Percentiles rank a stretch among this genome's conserved stretches.
phyloP scores from a whole-genome alignment of 23 tunicate genomes.

The Oikopleura albicans region DNA sequence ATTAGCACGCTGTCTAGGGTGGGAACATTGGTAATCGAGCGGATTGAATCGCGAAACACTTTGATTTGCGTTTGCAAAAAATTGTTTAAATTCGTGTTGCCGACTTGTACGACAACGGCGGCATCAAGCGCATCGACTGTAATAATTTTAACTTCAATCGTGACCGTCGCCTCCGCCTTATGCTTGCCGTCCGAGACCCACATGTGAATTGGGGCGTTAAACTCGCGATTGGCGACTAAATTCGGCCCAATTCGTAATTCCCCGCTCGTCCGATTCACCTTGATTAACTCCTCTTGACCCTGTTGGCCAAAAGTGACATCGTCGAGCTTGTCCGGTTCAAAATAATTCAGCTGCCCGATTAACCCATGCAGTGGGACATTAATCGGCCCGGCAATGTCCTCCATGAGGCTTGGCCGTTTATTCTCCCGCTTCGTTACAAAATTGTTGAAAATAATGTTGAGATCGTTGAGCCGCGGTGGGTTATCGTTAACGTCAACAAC shows the following conservation, averaged over 20 bases:
- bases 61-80: not conserved
- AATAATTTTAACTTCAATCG: not conserved
- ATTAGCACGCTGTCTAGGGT: not conserved
- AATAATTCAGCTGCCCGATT: slow-evolving; percentile 5
- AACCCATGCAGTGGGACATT: not conserved
- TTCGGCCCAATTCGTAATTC: not conserved
- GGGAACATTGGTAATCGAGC: not conserved
- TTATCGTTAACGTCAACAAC: slow-evolving; percentile 88
- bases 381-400: not conserved
- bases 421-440: not conserved
- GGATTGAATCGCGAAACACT: not conserved
- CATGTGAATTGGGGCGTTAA: not conserved
- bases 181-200: not conserved
- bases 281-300: not conserved
- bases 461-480: slow-evolving; percentile 36
- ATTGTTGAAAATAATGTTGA: slow-evolving; percentile 76
- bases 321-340: not conserved
- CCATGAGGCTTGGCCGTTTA: not conserved
- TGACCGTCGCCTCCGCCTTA: not conserved
- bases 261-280: not conserved
- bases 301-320: not conserved
- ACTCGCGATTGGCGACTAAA: not conserved
- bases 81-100: not conserved
- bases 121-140: not conserved
- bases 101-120: not conserved